A percentile compares a stretch with the other conserved stretches of the same genome.
These are phyloP conservation scores for Hyles lineata DNA, from an alignment of 2,888 invertebrate species.

Conservation along the genomic window DNA sequence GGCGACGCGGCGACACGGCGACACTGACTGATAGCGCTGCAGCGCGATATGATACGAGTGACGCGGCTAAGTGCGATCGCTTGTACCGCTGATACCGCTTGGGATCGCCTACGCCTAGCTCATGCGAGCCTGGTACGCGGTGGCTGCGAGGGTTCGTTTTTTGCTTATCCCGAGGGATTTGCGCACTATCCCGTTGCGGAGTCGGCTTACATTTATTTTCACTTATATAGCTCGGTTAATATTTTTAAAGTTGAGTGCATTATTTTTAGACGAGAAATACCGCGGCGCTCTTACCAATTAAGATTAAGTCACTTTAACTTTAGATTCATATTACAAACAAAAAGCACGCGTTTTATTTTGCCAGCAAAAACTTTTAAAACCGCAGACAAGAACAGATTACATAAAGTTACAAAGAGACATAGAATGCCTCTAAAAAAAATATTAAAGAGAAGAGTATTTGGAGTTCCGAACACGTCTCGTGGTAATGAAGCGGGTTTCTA, in stretches of 20 bases:
- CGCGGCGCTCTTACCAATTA: not conserved
- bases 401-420: too few species aligned
- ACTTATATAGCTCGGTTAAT: slow-evolving; percentile 16
- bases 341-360: too few species aligned
- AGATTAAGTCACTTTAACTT: too few species aligned
- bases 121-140: slow-evolving; percentile 29
- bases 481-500: not conserved
- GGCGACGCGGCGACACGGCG: slow-evolving; percentile 64
- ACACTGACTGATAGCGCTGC: slow-evolving; percentile 81
- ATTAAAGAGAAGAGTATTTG: too few species aligned
- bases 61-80: slow-evolving; percentile 82
- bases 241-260: slow-evolving; percentile 10
- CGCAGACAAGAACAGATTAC: too few species aligned
- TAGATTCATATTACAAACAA: too few species aligned
- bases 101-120: slow-evolving; percentile 32
- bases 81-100: slow-evolving; percentile 73
- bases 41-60: slow-evolving; percentile 77
- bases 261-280: slow-evolving; percentile 5
- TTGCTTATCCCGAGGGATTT: slow-evolving; percentile 42
- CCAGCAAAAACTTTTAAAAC: too few species aligned
- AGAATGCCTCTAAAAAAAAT: too few species aligned
- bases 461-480: too few species aligned
- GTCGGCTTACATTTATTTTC: slow-evolving; percentile 25
- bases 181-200: slow-evolving; percentile 21
- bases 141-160: slow-evolving; percentile 37